phyloP scores from a whole-genome alignment of 2,888 invertebrate species.

The Linnaemya tessellans region DNA sequence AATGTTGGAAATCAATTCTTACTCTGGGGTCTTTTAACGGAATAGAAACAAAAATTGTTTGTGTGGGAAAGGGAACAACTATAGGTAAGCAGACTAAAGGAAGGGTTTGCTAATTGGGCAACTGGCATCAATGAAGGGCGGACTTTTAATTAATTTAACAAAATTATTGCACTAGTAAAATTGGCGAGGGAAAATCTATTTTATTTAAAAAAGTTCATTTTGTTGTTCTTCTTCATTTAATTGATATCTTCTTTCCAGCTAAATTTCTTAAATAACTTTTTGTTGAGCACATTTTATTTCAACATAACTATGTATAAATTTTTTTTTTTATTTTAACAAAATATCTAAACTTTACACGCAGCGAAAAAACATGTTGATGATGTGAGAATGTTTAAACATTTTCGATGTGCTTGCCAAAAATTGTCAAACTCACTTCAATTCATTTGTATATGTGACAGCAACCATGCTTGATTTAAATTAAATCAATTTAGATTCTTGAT shows the following conservation, averaged over 20 bases:
- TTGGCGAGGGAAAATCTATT: neutral
- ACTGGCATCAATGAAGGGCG: no score
- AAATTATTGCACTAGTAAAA: neutral
- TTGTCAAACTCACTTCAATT: no score
- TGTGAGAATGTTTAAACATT: neutral
- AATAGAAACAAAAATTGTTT: neutral
- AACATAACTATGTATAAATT: neutral
- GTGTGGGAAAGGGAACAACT: constrained; percentile 2
- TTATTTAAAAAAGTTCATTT: neutral
- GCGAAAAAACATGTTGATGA: neutral
- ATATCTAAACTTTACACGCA: neutral
- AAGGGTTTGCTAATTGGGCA: neutral
- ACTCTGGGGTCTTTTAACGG: neutral
- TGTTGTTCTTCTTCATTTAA: neutral
- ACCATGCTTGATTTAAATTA: no score
- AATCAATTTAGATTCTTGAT: no score
- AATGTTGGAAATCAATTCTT: constrained; percentile 66
- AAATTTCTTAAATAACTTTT: neutral
- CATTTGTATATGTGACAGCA: no score
- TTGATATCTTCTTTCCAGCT: neutral
- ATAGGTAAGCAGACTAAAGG: neutral
- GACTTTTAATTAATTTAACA: neutral
- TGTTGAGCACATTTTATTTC: neutral
- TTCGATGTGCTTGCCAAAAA: no score
- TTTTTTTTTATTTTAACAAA: neutral